Percentiles rank a stretch among this genome's conserved stretches.
These are phyloP conservation scores for Siniperca undulata DNA, from an alignment of 2,797 vertebrate species.

Conservation along the genomic window DNA sequence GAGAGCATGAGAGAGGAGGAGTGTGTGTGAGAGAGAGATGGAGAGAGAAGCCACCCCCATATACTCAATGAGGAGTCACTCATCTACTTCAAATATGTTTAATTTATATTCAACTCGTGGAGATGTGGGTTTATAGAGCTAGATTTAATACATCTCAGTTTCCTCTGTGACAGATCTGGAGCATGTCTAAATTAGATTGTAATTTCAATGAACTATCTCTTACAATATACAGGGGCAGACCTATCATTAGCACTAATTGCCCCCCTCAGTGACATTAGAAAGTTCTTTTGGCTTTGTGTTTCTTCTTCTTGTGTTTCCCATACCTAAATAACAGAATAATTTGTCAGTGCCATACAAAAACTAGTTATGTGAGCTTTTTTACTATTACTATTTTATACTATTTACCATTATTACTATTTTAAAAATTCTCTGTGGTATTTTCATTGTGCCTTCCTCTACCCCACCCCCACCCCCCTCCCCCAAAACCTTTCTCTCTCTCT, in stretches of 20 bases:
- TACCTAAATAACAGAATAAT: neutral
- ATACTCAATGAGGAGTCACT: conserved; percentile 45
- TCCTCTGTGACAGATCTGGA: conserved; percentile 66
- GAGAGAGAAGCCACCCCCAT: conserved; percentile 48
- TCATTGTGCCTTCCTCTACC: no score
- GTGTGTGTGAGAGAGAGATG: neutral
- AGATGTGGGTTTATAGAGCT: conserved; percentile 42
- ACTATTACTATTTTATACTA: no score
- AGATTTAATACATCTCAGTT: conserved; percentile 61
- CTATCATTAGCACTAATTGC: conserved; percentile 54
- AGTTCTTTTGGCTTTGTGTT: conserved; percentile 26
- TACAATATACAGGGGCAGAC: conserved; percentile 45
- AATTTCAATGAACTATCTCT: conserved; percentile 66
- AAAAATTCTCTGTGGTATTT: no score
- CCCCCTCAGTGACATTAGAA: conserved; percentile 18
- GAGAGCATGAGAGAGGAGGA: conserved; percentile 26
- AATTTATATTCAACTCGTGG: conserved; percentile 60
- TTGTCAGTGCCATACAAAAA: neutral
- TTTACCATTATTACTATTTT: no score
- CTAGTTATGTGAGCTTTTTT: neutral
- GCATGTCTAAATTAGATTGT: conserved; percentile 65
- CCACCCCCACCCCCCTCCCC: no score
- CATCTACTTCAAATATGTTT: conserved; percentile 46
- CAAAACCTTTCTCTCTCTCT: no score
- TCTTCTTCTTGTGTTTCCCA: conserved; percentile 10